phyloP scores from a whole-genome alignment of 2,888 invertebrate species.

The Mythimna lalbum region DNA sequence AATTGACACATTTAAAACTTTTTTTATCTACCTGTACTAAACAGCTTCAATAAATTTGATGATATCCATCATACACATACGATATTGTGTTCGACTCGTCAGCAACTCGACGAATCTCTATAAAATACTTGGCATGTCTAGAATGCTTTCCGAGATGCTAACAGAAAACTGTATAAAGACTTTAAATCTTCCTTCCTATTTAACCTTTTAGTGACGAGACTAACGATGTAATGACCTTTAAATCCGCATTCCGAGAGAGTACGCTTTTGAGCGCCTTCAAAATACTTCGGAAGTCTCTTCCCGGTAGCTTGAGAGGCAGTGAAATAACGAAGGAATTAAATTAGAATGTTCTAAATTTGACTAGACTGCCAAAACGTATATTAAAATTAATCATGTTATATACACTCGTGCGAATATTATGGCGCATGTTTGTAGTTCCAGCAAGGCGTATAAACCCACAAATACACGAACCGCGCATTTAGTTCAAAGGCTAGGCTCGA shows the following conservation, averaged over 20 bases:
- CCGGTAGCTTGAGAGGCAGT: constrained; percentile 18
- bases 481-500: constrained; percentile 53
- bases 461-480: constrained; percentile 40
- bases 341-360: constrained; percentile 26
- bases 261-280: constrained; percentile 32
- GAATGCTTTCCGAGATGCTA: constrained; percentile 8
- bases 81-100: no score
- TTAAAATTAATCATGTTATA: constrained; percentile 14
- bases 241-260: constrained; percentile 45
- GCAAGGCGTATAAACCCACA: constrained; percentile 38
- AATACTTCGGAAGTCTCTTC: constrained; percentile 40
- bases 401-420: constrained; percentile 13
- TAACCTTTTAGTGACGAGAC: constrained; percentile 46
- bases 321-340: constrained; percentile 9
- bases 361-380: constrained; percentile 4
- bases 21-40: no score
- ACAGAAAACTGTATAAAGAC: constrained; percentile 31
- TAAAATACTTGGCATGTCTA: constrained; percentile 22
- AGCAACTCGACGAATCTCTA: constrained; percentile 5
- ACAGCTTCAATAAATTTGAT: no score
- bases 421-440: constrained; percentile 37
- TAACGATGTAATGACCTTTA: constrained; percentile 56
- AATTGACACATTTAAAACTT: no score
- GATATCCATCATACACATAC: no score
- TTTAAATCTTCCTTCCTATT: constrained; percentile 37